phyloP scores from a whole-genome alignment of 1,140 invertebrate genomes.

The Hycleus phaleratus region DNA sequence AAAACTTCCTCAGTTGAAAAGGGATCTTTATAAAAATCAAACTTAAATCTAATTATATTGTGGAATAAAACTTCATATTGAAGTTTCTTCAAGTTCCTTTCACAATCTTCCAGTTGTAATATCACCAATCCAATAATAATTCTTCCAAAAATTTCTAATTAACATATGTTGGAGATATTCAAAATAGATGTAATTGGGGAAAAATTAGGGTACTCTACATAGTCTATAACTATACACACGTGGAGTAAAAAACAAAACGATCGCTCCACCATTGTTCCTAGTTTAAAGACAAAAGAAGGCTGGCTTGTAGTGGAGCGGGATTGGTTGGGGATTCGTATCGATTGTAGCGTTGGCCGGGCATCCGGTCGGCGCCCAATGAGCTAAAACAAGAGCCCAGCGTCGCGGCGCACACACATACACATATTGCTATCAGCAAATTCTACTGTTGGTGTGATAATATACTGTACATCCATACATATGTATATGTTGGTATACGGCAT shows the following conservation, averaged over 20 bases:
- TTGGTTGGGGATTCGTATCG: conserved; percentile 38
- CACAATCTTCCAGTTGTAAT: too few relatives aligned
- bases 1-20: too few relatives aligned
- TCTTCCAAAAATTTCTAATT: too few relatives aligned
- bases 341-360: conserved; percentile 38
- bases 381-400: conserved; percentile 37
- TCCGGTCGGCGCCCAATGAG: conserved; percentile 40
- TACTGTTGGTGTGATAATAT: background rate
- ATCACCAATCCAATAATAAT: too few relatives aligned
- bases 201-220: too few relatives aligned
- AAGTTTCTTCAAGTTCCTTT: too few relatives aligned
- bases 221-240: background rate
- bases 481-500: background rate
- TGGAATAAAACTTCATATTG: too few relatives aligned
- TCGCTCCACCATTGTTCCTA: conserved; percentile 37
- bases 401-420: conserved; percentile 22
- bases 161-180: too few relatives aligned
- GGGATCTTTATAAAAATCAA: too few relatives aligned
- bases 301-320: conserved; percentile 31
- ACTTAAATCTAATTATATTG: too few relatives aligned
- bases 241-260: conserved; percentile 13
- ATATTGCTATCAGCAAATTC: background rate
- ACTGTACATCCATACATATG: background rate
- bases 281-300: conserved; percentile 39
- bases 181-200: too few relatives aligned